Conservation (phyloP, 2,888 invertebrate genomes). For the Acrobeloides nanus region DNA sequence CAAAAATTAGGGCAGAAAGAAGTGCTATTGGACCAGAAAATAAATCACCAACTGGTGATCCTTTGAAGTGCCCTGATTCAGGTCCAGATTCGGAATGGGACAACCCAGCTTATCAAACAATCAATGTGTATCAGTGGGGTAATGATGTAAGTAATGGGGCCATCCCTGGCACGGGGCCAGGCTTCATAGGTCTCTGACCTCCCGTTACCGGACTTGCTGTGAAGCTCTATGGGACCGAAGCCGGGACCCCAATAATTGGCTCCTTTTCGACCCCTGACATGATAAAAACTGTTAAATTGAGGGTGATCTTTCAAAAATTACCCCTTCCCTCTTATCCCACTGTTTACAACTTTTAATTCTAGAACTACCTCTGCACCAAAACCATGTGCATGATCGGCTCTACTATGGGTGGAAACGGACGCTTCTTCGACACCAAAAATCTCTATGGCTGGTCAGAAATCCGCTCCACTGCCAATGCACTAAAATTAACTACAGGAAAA, state of each 20-base stretch:
- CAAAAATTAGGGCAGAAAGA: no score
- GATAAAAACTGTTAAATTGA: no score
- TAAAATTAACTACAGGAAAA: slow-evolving; percentile 47
- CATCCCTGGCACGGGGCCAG: no score
- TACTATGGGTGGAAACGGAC: slow-evolving; percentile 33
- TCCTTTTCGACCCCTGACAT: no score
- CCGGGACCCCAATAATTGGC: no score
- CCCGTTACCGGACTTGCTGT: no score
- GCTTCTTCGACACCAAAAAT: slow-evolving; percentile 73
- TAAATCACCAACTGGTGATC: slow-evolving; percentile 31
- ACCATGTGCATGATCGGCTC: slow-evolving; percentile 47
- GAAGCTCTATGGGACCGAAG: no score
- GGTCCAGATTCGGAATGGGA: slow-evolving; percentile 35
- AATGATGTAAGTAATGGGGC: no score
- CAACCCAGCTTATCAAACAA: slow-evolving; percentile 44
- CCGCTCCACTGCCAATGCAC: slow-evolving; percentile 62
- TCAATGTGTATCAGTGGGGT: slow-evolving; percentile 35
- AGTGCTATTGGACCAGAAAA: no score
- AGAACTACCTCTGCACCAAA: slow-evolving; percentile 35
- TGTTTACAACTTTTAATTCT: slow-evolving; percentile 9
- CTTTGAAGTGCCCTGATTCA: slow-evolving; percentile 37
- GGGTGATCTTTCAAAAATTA: no score
- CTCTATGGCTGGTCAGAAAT: slow-evolving; percentile 71
- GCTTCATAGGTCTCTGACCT: no score
- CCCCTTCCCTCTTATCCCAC: slow-evolving; percentile 34